phyloP scores from a whole-genome alignment of 1,140 invertebrate species.

The Dufourea novaeangliae region DNA sequence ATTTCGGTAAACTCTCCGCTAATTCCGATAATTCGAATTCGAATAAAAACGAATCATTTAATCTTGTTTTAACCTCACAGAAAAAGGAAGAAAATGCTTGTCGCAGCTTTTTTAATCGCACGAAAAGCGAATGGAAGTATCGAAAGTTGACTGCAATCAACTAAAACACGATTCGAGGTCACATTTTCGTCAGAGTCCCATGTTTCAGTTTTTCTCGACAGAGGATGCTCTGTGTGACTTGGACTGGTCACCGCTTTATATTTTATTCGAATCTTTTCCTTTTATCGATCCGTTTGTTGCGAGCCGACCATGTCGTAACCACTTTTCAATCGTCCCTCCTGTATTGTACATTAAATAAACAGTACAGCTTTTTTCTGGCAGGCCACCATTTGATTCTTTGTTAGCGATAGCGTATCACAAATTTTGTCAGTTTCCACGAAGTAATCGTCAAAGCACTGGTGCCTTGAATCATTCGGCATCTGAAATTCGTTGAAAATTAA shows the following conservation, averaged over 20 bases:
- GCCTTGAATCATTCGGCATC: slow-evolving; percentile 34
- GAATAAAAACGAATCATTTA: background rate
- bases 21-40: background rate
- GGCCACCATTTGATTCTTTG: slow-evolving; percentile 20
- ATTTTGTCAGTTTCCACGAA: slow-evolving; percentile 54
- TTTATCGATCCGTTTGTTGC: slow-evolving; percentile 50
- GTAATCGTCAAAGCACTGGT: slow-evolving; percentile 59
- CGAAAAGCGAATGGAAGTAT: background rate
- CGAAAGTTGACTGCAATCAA: background rate
- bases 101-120: background rate
- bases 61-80: background rate
- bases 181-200: background rate
- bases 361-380: slow-evolving; percentile 57
- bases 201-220: background rate
- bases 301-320: slow-evolving; percentile 20
- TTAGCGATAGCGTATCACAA: slow-evolving; percentile 47
- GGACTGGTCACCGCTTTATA: background rate
- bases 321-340: slow-evolving; percentile 12
- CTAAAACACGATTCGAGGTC: slow-evolving; percentile 1
- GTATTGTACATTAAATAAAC: background rate
- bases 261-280: background rate
- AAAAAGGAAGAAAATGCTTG: background rate
- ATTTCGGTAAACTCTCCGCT: background rate
- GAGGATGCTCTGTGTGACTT: background rate
- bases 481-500: background rate